Evolutionary conservation across 2,113 vertebrate species (phyloP).

Genomic region (Malurus cyaneus): DNA sequence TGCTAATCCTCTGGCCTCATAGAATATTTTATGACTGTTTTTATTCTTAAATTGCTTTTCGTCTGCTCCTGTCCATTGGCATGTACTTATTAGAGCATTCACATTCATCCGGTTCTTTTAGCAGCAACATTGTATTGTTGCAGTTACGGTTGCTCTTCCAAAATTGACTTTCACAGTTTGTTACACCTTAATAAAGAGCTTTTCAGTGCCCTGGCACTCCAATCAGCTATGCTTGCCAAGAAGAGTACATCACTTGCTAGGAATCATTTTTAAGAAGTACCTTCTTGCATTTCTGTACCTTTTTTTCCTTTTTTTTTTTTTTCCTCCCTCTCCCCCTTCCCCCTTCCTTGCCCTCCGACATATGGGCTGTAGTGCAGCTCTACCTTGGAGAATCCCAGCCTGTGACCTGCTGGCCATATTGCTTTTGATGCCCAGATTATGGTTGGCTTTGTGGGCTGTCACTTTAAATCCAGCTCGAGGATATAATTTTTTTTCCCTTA

Average conservation of each 20-base stretch:
- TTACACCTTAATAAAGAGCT: slow-evolving; percentile 10
- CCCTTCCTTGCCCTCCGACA: no score
- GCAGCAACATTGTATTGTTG: background rate
- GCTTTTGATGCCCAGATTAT: background rate
- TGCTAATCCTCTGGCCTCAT: slow-evolving; percentile 10
- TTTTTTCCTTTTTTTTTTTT: no score
- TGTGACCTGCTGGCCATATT: background rate
- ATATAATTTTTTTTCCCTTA: background rate
- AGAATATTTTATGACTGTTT: slow-evolving; percentile 31
- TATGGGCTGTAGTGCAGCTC: background rate
- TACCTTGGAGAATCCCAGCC: rapidly evolving
- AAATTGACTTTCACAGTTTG: slow-evolving; percentile 8
- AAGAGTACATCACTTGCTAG: background rate
- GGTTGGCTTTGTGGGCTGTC: background rate
- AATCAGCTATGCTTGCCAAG: background rate
- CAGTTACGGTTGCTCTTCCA: background rate
- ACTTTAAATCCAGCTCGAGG: background rate
- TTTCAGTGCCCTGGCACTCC: background rate
- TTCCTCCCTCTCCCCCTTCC: no score
- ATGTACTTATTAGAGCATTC: background rate
- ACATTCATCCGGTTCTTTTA: background rate
- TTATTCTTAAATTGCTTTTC: slow-evolving; percentile 46
- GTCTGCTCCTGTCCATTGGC: background rate
- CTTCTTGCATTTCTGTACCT: background rate
- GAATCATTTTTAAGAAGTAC: background rate